Conservation (phyloP, 2,113 vertebrate genomes). For the Gambusia holbrooki region DNA sequence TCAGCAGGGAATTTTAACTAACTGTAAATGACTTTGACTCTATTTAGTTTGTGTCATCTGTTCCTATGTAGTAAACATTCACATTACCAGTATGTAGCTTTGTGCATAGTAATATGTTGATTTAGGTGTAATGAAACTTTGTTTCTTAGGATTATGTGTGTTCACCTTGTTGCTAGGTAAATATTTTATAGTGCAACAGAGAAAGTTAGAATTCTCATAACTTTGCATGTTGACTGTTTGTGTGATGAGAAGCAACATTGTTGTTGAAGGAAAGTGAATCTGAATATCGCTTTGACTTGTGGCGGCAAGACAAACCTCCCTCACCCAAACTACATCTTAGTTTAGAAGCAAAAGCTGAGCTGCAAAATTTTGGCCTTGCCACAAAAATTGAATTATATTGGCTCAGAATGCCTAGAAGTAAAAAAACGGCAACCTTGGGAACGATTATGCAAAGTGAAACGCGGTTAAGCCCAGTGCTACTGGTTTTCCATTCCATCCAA, state of each 20-base stretch:
- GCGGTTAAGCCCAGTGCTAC: slow-evolving; percentile 79
- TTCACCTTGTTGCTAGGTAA: slow-evolving; percentile 10
- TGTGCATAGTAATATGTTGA: slow-evolving; percentile 29
- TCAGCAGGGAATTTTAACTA: slow-evolving; percentile 69
- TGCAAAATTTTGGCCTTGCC: slow-evolving; percentile 82
- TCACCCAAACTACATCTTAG: slow-evolving; percentile 70
- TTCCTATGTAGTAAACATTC: slow-evolving; percentile 72
- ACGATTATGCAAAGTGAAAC: slow-evolving; percentile 81
- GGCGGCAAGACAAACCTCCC: slow-evolving; percentile 50
- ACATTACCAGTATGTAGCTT: slow-evolving; percentile 38
- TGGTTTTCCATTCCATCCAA: slow-evolving; percentile 72
- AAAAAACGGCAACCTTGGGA: slow-evolving; percentile 80
- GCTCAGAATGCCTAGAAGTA: slow-evolving; percentile 71
- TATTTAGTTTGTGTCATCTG: slow-evolving; percentile 73
- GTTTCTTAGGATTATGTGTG: background rate
- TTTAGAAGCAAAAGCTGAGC: slow-evolving; percentile 76
- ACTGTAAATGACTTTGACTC: slow-evolving; percentile 76
- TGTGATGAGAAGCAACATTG: slow-evolving; percentile 17
- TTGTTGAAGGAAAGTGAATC: slow-evolving; percentile 56
- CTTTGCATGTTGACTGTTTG: no score
- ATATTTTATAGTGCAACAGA: slow-evolving; percentile 12
- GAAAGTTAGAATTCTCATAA: background rate
- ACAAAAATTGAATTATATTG: slow-evolving; percentile 80
- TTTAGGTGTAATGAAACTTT: slow-evolving; percentile 21
- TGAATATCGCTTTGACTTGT: slow-evolving; percentile 61